These are phyloP conservation scores for Forbesichthys papilliferus DNA, from an alignment of 2,113 vertebrate genomes.

Conservation along the genomic window DNA sequence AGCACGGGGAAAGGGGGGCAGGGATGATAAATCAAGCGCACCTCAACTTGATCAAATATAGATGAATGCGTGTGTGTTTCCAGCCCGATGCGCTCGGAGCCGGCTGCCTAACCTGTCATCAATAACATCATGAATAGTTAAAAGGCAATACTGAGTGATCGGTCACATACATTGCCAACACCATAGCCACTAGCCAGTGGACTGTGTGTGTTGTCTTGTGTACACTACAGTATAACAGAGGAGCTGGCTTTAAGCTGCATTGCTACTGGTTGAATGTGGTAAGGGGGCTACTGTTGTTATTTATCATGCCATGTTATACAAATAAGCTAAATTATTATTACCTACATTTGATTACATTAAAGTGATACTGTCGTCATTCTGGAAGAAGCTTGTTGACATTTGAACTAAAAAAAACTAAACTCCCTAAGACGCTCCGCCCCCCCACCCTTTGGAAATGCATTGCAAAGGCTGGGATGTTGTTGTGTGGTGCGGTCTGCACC, in stretches of 20 bases:
- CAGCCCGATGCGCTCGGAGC: constrained; percentile 13
- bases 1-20: neutral
- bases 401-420: too few species aligned
- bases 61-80: constrained; percentile 22
- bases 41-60: neutral
- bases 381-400: too few species aligned
- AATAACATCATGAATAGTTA: constrained; percentile 35
- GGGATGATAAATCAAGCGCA: neutral
- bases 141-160: constrained; percentile 6
- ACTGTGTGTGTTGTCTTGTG: neutral
- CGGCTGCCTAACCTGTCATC: constrained; percentile 2
- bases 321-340: neutral
- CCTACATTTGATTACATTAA: too few species aligned
- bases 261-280: too few species aligned
- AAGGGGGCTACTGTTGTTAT: too few species aligned
- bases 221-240: neutral
- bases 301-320: too few species aligned
- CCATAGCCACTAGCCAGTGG: neutral
- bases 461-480: too few species aligned
- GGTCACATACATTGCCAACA: constrained; percentile 24
- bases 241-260: too few species aligned
- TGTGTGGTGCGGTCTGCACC: too few species aligned
- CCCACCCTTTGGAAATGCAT: too few species aligned
- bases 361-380: too few species aligned
- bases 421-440: too few species aligned